Percentiles rank a stretch among this genome's conserved stretches.
Evolutionary conservation across 2,113 vertebrate species (phyloP).

Genomic region (Pseudolaguvia tuberculata): DNA sequence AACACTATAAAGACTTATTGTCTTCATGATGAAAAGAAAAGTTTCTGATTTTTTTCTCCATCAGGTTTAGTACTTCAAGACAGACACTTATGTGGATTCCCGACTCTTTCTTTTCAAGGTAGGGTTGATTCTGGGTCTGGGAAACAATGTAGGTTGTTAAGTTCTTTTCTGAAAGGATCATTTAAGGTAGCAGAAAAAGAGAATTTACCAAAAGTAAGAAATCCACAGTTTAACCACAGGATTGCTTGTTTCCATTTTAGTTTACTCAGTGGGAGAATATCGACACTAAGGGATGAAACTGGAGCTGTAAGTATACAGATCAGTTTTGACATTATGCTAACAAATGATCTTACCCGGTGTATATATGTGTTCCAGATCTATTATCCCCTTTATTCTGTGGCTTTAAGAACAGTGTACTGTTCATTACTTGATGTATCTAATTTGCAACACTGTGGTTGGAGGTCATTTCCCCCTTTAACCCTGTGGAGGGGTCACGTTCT

Average conservation of each 20-base stretch:
- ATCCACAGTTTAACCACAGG: neutral
- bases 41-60: neutral
- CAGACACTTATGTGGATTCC: slow-evolving; percentile 99
- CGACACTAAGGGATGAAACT: slow-evolving; percentile 96
- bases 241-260: slow-evolving; percentile 62
- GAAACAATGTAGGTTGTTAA: neutral
- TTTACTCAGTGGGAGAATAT: slow-evolving; percentile 98
- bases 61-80: slow-evolving; percentile 95
- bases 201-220: neutral
- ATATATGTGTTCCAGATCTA: neutral
- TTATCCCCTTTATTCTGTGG: neutral
- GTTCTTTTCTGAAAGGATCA: neutral
- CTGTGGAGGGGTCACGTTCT: neutral
- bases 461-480: too few relatives aligned
- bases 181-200: slow-evolving; percentile 22
- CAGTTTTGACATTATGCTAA: neutral
- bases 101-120: slow-evolving; percentile 99
- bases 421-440: neutral
- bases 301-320: slow-evolving; percentile 88
- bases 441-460: neutral
- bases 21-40: too few relatives aligned
- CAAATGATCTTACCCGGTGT: too few relatives aligned
- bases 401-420: neutral
- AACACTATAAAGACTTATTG: too few relatives aligned
- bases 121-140: slow-evolving; percentile 31